These are phyloP conservation scores for Volucella inanis DNA, from an alignment of 2,888 invertebrate species.

Conservation along the genomic window DNA sequence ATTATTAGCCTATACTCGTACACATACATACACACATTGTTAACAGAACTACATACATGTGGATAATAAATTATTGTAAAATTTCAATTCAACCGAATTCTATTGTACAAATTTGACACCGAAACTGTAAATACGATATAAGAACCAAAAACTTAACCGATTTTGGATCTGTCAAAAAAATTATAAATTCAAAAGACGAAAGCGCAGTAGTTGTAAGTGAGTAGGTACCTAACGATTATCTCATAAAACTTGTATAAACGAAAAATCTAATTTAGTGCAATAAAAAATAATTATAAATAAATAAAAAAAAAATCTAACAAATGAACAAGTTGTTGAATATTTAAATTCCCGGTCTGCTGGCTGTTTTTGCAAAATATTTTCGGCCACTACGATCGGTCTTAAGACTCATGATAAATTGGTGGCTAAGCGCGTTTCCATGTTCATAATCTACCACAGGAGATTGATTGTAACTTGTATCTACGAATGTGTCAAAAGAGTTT, in stretches of 20 bases:
- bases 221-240: slow-evolving; percentile 55
- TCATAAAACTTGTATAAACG: slow-evolving; percentile 48
- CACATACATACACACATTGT: not conserved
- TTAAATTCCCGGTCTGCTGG: slow-evolving; percentile 8
- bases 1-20: not conserved
- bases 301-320: slow-evolving; percentile 17
- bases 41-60: not conserved
- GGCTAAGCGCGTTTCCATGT: slow-evolving; percentile 83
- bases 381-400: slow-evolving; percentile 58
- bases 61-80: not conserved
- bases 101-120: slow-evolving; percentile 43
- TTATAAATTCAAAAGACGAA: slow-evolving; percentile 4
- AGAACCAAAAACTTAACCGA: slow-evolving; percentile 6
- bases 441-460: slow-evolving; percentile 80
- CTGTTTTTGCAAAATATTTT: slow-evolving; percentile 54
- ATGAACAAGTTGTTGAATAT: slow-evolving; percentile 39
- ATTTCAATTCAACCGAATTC: slow-evolving; percentile 50
- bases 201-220: slow-evolving; percentile 26
- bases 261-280: slow-evolving; percentile 45
- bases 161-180: slow-evolving; percentile 12
- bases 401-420: slow-evolving; percentile 81
- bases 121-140: slow-evolving; percentile 32
- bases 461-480: slow-evolving; percentile 79
- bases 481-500: slow-evolving; percentile 63
- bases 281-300: slow-evolving; percentile 11